Percentiles rank a stretch among this genome's conserved stretches.
Conservation (phyloP, 2,797 vertebrate species). For the Macropus fuliginosus region DNA sequence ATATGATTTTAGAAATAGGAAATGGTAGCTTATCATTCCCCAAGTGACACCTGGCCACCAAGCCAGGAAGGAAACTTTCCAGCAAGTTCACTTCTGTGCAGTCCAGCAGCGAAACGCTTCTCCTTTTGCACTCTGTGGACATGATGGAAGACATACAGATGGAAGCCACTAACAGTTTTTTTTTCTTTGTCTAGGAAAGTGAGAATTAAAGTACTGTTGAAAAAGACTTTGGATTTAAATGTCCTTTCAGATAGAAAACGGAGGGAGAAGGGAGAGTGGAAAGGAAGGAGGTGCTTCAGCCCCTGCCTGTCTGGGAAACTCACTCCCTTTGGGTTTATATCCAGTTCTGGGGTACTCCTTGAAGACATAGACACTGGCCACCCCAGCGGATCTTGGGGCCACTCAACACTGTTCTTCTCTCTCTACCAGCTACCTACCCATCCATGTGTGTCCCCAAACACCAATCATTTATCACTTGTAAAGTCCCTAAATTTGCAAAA, state of each 20-base stretch:
- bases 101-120: background rate
- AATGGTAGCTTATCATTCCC: background rate
- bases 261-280: background rate
- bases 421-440: background rate
- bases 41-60: background rate
- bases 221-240: background rate
- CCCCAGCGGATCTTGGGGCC: background rate
- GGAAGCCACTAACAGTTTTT: background rate
- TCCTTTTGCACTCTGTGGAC: background rate
- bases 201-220: background rate
- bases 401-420: background rate
- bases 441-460: background rate
- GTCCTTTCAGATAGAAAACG: background rate
- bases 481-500: background rate
- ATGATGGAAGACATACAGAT: no score
- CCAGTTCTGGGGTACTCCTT: background rate
- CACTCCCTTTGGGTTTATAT: background rate
- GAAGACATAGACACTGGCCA: background rate
- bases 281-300: background rate
- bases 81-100: background rate
- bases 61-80: background rate
- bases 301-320: background rate
- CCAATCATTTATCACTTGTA: background rate
- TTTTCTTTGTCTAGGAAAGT: background rate
- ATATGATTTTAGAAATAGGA: background rate